A percentile compares a stretch with the other conserved stretches of the same genome.
phyloP scores from a whole-genome alignment of 2,797 vertebrate genomes.

The Phoebastria nigripes region DNA sequence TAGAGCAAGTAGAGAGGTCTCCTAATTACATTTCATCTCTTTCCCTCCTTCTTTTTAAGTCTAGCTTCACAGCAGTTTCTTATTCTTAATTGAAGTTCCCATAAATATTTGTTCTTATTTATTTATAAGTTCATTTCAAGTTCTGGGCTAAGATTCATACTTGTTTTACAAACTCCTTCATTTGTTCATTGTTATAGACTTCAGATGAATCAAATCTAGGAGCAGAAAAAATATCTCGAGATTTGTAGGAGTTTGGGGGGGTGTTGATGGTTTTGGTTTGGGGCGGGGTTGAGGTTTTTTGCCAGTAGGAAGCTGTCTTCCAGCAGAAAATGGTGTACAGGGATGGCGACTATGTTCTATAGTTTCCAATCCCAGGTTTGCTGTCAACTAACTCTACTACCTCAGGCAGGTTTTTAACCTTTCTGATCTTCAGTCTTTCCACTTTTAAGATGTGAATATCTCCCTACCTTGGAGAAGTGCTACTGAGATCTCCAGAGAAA shows the following conservation, averaged over 20 bases:
- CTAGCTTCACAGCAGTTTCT: not conserved
- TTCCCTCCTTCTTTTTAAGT: not conserved
- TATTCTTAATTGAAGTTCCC: not conserved
- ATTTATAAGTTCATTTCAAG: not conserved
- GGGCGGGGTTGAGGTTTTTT: not conserved
- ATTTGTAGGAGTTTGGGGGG: accelerated
- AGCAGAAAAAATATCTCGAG: not conserved
- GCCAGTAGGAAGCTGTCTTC: not conserved
- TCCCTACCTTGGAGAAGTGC: not conserved
- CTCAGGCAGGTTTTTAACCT: not conserved
- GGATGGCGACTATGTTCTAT: not conserved
- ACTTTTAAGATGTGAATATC: not conserved
- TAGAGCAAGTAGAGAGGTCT: not conserved
- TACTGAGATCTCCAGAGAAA: not conserved
- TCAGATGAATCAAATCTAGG: not conserved
- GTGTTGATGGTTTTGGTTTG: accelerated
- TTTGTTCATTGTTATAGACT: not conserved
- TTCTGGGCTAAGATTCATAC: not conserved
- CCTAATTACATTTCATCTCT: not conserved
- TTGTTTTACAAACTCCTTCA: not conserved
- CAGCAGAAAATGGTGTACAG: not conserved
- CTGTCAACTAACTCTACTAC: not conserved
- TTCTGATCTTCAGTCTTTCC: not conserved
- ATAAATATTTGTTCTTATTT: not conserved
- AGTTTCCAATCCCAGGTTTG: not conserved